phyloP scores from a whole-genome alignment of 2,797 vertebrate species.

The Catharus ustulatus region DNA sequence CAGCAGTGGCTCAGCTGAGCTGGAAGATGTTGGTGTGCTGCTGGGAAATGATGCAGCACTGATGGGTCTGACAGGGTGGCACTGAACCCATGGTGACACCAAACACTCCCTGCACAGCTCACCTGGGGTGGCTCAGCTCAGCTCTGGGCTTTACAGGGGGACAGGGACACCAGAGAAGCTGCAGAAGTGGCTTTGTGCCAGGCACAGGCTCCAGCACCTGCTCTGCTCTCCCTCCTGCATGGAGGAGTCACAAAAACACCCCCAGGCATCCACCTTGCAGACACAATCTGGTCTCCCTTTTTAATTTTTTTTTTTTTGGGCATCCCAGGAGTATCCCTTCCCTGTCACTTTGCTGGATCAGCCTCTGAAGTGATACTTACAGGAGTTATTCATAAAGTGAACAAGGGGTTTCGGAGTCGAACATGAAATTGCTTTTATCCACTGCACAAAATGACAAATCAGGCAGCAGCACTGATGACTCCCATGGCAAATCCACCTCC shows the following conservation, averaged over 20 bases:
- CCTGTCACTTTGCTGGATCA: neutral
- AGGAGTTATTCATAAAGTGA: slow-evolving; percentile 16
- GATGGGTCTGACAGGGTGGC: neutral
- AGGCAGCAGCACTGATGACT: neutral
- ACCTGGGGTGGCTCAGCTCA: neutral
- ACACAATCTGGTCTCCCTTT: neutral
- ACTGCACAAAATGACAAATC: neutral
- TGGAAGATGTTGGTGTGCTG: rapidly evolving
- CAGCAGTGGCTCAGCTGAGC: neutral
- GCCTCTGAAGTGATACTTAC: neutral
- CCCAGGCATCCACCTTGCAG: neutral
- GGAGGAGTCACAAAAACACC: neutral
- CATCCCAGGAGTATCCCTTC: neutral
- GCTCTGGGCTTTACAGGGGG: neutral
- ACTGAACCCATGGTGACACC: neutral
- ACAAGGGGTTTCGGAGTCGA: neutral
- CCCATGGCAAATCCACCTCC: neutral
- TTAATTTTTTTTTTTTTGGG: neutral
- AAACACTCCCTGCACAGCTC: rapidly evolving
- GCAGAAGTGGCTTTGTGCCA: neutral
- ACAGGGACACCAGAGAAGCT: neutral
- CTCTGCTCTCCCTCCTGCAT: neutral
- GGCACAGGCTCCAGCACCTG: neutral
- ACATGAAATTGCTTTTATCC: slow-evolving; percentile 56
- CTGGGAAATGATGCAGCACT: neutral